Conservation (phyloP, 2,797 vertebrate genomes). For the Macropus fuliginosus region DNA sequence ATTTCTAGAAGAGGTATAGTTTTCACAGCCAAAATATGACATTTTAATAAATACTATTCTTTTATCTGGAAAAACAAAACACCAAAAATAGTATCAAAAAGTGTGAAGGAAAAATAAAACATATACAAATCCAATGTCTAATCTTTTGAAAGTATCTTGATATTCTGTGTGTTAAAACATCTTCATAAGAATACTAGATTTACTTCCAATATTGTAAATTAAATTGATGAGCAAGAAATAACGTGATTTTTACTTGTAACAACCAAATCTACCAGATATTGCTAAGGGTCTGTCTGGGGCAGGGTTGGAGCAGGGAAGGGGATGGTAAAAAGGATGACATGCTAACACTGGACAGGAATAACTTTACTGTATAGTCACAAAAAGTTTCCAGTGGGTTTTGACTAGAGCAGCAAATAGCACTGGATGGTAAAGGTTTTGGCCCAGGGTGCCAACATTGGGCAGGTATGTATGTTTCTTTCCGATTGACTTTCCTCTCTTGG, state of each 20-base stretch:
- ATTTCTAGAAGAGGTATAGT: conserved; percentile 24
- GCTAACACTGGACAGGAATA: background rate
- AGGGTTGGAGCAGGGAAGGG: too few species aligned
- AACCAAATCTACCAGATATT: background rate
- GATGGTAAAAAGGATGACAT: background rate
- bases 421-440: background rate
- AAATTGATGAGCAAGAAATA: background rate
- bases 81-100: background rate
- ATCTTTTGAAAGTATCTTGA: background rate
- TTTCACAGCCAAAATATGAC: conserved; percentile 9
- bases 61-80: background rate
- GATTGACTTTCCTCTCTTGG: background rate
- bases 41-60: conserved; percentile 9
- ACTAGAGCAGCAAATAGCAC: background rate
- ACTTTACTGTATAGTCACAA: too few species aligned
- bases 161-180: background rate
- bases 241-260: background rate
- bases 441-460: background rate
- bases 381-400: background rate
- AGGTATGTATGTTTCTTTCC: background rate
- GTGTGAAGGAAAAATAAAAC: background rate
- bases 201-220: background rate
- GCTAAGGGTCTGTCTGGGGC: background rate
- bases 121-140: background rate
- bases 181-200: background rate